phyloP scores from a whole-genome alignment of 2,113 vertebrate species.

The Burhinus bistriatus region DNA sequence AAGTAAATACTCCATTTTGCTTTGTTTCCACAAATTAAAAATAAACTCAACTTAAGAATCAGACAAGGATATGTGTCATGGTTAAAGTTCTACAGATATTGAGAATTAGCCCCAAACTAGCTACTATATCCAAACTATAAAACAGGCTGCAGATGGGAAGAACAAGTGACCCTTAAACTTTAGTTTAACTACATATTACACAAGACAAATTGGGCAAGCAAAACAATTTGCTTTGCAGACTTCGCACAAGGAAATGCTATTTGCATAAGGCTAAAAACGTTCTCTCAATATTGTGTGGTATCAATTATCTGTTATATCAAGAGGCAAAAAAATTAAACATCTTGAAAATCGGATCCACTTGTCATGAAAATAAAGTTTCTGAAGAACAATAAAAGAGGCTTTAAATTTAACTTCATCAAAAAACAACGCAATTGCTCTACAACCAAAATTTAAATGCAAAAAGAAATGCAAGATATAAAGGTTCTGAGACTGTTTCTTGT shows the following conservation, averaged over 20 bases:
- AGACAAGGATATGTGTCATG: not conserved
- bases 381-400: not conserved
- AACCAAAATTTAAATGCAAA: not conserved
- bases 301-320: not conserved
- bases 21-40: not conserved
- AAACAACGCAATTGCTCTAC: not conserved
- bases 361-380: not conserved
- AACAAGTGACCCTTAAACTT: not conserved
- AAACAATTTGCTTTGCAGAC: not conserved
- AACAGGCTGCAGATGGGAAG: not conserved
- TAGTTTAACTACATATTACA: not conserved
- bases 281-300: not conserved
- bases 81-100: not conserved
- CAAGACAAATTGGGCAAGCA: not conserved
- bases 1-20: conserved; percentile 1
- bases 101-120: conserved; percentile 2
- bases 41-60: not conserved
- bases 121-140: not conserved
- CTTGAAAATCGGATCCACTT: conserved; percentile 11
- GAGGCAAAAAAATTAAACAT: not conserved
- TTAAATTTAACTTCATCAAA: not conserved
- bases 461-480: not conserved
- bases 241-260: not conserved
- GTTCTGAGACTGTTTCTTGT: not conserved
- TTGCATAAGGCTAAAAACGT: not conserved